phyloP scores from a whole-genome alignment of 2,797 vertebrate genomes.

The Hybognathus amarus region DNA sequence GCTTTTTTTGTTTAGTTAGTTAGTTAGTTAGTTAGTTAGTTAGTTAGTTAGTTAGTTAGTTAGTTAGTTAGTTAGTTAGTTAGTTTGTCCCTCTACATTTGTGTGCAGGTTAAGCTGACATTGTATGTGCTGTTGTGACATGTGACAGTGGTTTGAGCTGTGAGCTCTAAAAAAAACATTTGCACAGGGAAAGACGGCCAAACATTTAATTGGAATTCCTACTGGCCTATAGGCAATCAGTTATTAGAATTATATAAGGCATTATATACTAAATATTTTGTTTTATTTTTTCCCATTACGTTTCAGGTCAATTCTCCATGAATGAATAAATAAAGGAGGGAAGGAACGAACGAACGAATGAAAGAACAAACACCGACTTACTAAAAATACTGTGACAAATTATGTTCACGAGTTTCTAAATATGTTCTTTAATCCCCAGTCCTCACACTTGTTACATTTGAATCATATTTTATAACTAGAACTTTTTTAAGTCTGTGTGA shows the following conservation, averaged over 20 bases:
- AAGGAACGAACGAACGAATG: background rate
- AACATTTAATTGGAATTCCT: background rate
- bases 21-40: no score
- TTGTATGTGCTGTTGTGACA: constrained; percentile 48
- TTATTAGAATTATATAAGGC: background rate
- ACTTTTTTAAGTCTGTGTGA: background rate
- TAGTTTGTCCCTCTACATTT: constrained; percentile 48
- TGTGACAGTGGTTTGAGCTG: constrained; percentile 1
- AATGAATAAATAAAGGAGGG: background rate
- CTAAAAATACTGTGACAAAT: background rate
- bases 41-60: no score
- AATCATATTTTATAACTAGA: background rate
- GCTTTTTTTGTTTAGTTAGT: background rate
- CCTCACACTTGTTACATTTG: background rate
- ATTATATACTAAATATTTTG: no score
- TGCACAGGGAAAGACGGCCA: background rate
- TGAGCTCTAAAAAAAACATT: background rate
- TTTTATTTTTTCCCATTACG: background rate
- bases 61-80: no score
- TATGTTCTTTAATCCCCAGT: background rate
- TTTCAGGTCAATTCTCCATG: background rate
- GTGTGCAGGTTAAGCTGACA: background rate
- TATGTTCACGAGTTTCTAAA: background rate
- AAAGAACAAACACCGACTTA: background rate
- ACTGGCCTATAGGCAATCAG: background rate